phyloP scores from a whole-genome alignment of 23 tunicate species.

The Corella eumyota region DNA sequence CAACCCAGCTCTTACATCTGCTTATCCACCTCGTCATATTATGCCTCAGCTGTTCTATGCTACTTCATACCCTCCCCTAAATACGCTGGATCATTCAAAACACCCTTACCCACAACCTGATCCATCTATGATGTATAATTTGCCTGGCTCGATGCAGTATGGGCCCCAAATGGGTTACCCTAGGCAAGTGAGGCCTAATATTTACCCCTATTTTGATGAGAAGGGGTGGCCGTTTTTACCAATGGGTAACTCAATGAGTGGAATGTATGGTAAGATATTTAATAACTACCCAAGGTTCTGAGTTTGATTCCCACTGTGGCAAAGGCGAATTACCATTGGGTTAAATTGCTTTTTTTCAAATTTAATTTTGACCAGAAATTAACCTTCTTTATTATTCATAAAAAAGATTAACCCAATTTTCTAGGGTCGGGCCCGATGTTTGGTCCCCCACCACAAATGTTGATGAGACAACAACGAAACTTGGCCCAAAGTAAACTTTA shows the following conservation, averaged over 20 bases:
- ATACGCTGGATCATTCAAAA: slow-evolving; percentile 21
- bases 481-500: slow-evolving; percentile 49
- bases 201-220: slow-evolving; percentile 10
- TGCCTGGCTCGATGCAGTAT: too few relatives aligned
- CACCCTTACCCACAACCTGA: not conserved
- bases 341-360: too few relatives aligned
- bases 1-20: too few relatives aligned
- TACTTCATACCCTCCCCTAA: slow-evolving; percentile 24
- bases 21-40: slow-evolving; percentile 26
- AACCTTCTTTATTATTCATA: too few relatives aligned
- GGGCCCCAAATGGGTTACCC: slow-evolving; percentile 9
- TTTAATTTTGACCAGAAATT: too few relatives aligned
- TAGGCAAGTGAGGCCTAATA: not conserved
- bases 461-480: slow-evolving; percentile 42
- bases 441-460: too few relatives aligned
- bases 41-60: slow-evolving; percentile 38
- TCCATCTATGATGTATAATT: too few relatives aligned
- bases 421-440: too few relatives aligned
- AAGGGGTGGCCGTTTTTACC: slow-evolving; percentile 63
- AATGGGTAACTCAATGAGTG: slow-evolving; percentile 15
- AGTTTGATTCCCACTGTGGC: too few relatives aligned
- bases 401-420: too few relatives aligned
- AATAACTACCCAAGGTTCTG: too few relatives aligned
- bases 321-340: too few relatives aligned
- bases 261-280: slow-evolving; percentile 23